Base-by-base conservation (phyloP, 2,113 vertebrate genomes). In the Spermophilus dauricus region DNA sequence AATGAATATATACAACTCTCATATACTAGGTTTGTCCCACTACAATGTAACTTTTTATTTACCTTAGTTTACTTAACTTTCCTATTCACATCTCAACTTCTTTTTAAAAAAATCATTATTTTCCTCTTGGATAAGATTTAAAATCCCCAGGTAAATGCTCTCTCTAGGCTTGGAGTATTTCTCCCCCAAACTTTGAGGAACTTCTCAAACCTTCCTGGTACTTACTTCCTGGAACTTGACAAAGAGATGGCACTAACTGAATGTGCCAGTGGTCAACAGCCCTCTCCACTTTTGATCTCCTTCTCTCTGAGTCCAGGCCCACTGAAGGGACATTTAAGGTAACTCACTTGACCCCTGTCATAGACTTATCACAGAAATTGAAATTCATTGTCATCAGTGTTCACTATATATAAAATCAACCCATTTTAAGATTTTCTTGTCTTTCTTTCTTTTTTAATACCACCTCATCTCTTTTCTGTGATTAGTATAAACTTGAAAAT, bases 41-140 rank as follows among this genome's bases (percentile, higher is more conserved):
- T 82, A 24, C 18, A 72, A 4, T 28, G 80, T 86, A 80, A 80
- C 42, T 85, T 86, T 6, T 20, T 91, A 42, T 78, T 87, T 56
- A 63, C 42, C 39, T 39, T 17, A 86, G 16, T 48, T 85, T 85
- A n/a, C 18, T 63, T 45, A n/a, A 1, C 5, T 83, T 89, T 58
- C 7, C 32, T 75, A 12, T 67, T 93, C 42, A 34, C 48, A 87
- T 58, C 13, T 61, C 13, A 72, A 48, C 32, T 78, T 58, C 5
- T 87, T 87, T 95, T 67, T 95, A 2, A 30, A 94, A 82, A 82
- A 26, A 87, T 82, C 16, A 48, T 72, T 80, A 26, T 86, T 70
- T 56, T 42, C 51, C 45, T 63, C 34, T 53, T 69, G 53, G 26
- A 56, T 48, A 0, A 86, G 2, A 63, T 84, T 30, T 63, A 45